Evolutionary conservation across 2,113 vertebrate genomes (phyloP).

Genomic region (Anthoscopus minutus): DNA sequence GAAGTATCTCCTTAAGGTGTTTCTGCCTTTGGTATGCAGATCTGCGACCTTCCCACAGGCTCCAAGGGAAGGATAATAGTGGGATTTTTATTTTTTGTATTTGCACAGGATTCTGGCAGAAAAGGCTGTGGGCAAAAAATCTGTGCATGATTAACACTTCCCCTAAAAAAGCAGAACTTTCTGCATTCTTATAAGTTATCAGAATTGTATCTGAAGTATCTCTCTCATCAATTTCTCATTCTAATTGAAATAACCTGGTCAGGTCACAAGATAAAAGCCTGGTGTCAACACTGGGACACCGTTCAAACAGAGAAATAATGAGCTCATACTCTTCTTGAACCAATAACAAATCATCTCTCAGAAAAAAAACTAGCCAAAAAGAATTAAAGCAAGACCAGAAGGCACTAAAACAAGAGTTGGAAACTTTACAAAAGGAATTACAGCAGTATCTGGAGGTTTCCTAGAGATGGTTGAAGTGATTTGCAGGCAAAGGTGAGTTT

Average conservation of each 20-base stretch:
- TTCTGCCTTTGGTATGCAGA: not conserved
- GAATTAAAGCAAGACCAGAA: constrained; percentile 44
- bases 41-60: not conserved
- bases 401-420: constrained; percentile 2
- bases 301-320: not conserved
- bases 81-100: not conserved
- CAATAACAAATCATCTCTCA: not conserved
- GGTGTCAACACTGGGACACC: not conserved
- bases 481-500: constrained; percentile 15
- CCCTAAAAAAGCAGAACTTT: not conserved
- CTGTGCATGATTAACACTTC: not conserved
- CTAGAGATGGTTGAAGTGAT: constrained; percentile 11
- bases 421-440: constrained; percentile 51
- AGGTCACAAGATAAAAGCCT: not conserved
- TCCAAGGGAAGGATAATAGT: not conserved
- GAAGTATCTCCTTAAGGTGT: not conserved
- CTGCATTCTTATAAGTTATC: not conserved
- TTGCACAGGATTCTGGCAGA: not conserved
- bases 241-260: not conserved
- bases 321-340: not conserved
- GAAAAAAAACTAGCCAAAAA: constrained; percentile 30
- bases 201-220: not conserved
- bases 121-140: not conserved
- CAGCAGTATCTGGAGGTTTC: constrained; percentile 22
- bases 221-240: not conserved